Evolutionary conservation across 1,140 invertebrate species (phyloP).

Genomic region (Leptonema lineaticorne): DNA sequence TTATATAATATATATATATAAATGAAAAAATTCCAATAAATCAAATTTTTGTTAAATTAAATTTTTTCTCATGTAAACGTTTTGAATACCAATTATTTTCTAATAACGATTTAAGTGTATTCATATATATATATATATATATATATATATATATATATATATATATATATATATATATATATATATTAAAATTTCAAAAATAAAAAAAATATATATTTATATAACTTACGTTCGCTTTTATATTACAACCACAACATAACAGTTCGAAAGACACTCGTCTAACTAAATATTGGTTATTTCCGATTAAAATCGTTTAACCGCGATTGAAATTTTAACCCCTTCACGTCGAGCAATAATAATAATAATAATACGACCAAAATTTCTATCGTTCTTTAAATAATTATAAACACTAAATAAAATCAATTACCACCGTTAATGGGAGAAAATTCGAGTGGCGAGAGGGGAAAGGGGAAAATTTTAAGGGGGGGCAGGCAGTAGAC

Average conservation of each 20-base stretch:
- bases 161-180: background rate
- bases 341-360: background rate
- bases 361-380: background rate
- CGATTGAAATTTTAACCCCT: background rate
- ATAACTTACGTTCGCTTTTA: too few relatives aligned
- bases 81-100: too few relatives aligned
- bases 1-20: too few relatives aligned
- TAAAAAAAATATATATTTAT: background rate
- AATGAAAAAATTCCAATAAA: too few relatives aligned
- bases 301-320: slow-evolving; percentile 21
- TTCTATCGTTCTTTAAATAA: background rate
- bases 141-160: too few relatives aligned
- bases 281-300: slow-evolving; percentile 32
- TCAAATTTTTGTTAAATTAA: too few relatives aligned
- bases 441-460: background rate
- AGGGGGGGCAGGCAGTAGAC: too few relatives aligned
- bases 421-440: slow-evolving; percentile 24
- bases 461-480: background rate
- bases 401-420: slow-evolving; percentile 29
- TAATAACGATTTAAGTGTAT: too few relatives aligned
- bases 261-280: slow-evolving; percentile 17
- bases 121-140: too few relatives aligned
- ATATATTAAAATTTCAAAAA: background rate
- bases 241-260: too few relatives aligned
- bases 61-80: too few relatives aligned